phyloP scores from a whole-genome alignment of 2,797 vertebrate genomes.

The Tadarida brasiliensis region DNA sequence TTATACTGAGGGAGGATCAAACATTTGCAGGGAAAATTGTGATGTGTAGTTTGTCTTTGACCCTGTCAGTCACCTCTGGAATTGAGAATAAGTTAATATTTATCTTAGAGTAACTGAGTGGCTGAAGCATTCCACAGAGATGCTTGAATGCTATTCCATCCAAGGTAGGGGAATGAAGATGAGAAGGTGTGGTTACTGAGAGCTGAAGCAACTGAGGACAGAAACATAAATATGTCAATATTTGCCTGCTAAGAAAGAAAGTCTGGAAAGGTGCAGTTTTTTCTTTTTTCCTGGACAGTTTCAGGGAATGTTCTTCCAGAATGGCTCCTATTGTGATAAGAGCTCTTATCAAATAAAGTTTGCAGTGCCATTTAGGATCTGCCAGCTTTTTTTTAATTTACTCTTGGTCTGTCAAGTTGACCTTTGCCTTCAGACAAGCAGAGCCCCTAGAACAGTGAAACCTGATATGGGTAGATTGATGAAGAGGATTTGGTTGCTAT shows the following conservation, averaged over 20 bases:
- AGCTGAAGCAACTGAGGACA: background rate
- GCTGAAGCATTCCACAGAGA: background rate
- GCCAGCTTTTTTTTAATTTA: background rate
- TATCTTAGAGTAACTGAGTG: background rate
- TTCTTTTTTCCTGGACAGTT: background rate
- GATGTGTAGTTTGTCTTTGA: slow-evolving; percentile 26
- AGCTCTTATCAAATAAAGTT: background rate
- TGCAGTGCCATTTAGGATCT: background rate
- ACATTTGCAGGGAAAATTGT: background rate
- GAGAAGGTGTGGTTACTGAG: background rate
- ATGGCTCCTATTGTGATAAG: background rate
- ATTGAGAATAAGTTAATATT: background rate
- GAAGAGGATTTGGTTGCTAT: background rate
- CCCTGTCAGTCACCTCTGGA: background rate
- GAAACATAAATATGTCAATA: background rate
- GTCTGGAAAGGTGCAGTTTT: background rate
- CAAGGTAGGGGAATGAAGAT: background rate
- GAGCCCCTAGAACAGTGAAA: background rate
- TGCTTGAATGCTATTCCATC: background rate
- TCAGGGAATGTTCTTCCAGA: background rate
- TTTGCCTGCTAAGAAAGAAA: background rate
- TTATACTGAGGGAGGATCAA: background rate
- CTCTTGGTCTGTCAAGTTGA: background rate
- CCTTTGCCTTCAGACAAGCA: background rate
- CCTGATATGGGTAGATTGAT: background rate